These are phyloP conservation scores for Nothoprocta perdicaria DNA, from an alignment of 2,113 vertebrate species.

Conservation along the genomic window DNA sequence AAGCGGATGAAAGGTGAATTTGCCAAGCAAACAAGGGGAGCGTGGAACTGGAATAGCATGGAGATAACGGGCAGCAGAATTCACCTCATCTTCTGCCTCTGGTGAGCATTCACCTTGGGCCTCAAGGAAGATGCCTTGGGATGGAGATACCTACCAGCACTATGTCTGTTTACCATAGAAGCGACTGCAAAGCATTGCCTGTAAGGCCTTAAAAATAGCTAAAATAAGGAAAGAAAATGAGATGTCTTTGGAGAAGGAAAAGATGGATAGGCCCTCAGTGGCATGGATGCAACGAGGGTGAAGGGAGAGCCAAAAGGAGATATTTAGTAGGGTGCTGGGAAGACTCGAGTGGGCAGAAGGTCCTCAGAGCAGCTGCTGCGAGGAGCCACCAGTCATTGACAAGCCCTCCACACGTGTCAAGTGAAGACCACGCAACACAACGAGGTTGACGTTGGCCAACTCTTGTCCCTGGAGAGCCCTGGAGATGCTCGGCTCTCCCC, in stretches of 20 bases:
- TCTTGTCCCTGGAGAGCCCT: not conserved
- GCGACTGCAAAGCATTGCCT: not conserved
- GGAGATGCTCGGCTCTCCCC: not conserved
- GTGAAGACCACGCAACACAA: not conserved
- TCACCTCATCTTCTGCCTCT: not conserved
- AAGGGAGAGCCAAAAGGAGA: not conserved
- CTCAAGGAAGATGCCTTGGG: not conserved
- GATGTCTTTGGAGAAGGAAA: not conserved
- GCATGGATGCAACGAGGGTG: not conserved
- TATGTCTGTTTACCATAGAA: rapidly evolving
- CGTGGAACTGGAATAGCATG: not conserved
- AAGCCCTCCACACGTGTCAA: not conserved
- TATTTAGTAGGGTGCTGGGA: not conserved
- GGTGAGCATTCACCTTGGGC: not conserved
- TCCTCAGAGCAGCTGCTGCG: not conserved
- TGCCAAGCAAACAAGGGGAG: not conserved
- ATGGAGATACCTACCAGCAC: not conserved
- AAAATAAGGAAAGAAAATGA: not conserved
- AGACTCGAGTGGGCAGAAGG: not conserved
- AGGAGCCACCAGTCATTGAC: not conserved
- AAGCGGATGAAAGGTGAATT: not conserved
- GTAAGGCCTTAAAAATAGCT: not conserved
- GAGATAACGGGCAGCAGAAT: not conserved
- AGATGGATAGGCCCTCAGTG: not conserved
- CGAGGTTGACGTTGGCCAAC: not conserved